Percentiles rank a stretch among this genome's conserved stretches.
phyloP scores from a whole-genome alignment of 2,888 invertebrate genomes.

The Meiosimyza decipiens region DNA sequence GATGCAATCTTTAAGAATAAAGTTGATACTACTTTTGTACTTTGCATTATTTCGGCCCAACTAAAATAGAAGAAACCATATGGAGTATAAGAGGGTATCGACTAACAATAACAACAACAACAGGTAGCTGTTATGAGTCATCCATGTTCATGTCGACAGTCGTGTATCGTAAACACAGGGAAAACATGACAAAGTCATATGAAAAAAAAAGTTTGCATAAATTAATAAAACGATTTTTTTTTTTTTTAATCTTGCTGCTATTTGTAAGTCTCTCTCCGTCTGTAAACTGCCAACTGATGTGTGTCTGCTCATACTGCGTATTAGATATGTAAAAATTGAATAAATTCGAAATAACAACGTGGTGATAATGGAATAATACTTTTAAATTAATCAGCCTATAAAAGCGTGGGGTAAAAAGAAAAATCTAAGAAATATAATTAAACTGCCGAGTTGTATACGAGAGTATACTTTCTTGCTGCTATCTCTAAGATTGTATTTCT shows the following conservation, averaged over 20 bases:
- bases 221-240: no score
- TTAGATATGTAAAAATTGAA: slow-evolving; percentile 12
- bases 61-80: no score
- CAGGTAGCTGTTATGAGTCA: slow-evolving; percentile 4
- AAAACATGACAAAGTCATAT: no score
- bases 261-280: no score
- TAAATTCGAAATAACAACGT: slow-evolving; percentile 1
- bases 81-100: no score
- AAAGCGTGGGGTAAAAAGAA: background rate
- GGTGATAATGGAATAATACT: background rate
- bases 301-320: background rate
- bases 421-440: background rate
- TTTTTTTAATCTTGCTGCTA: no score
- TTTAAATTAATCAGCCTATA: background rate
- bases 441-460: background rate
- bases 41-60: no score
- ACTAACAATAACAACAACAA: background rate
- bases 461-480: background rate
- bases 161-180: no score
- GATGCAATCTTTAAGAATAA: no score
- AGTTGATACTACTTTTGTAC: no score
- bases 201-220: no score
- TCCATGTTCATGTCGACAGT: background rate
- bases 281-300: background rate
- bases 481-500: no score